These are phyloP conservation scores for Netelia virgata DNA, from an alignment of 2,888 invertebrate species.

Conservation along the genomic window DNA sequence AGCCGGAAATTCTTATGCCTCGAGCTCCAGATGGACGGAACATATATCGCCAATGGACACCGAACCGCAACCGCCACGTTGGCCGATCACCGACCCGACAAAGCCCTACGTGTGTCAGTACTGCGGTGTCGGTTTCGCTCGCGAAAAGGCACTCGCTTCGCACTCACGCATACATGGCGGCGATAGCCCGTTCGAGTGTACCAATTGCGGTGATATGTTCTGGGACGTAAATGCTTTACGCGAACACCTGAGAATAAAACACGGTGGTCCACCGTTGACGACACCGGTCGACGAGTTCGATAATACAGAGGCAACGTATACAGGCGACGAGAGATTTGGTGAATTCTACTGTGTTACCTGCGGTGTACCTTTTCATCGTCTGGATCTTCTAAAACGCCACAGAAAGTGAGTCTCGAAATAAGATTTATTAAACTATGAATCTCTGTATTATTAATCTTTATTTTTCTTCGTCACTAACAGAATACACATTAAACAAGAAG, in stretches of 20 bases:
- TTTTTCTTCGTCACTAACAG: conserved; percentile 71
- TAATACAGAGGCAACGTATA: conserved; percentile 86
- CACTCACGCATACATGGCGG: conserved; percentile 92
- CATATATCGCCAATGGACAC: conserved; percentile 71
- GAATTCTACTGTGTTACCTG: conserved; percentile 90
- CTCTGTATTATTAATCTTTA: background rate
- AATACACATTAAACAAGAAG: conserved; percentile 83
- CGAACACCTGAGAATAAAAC: conserved; percentile 88
- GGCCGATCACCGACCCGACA: conserved; percentile 89
- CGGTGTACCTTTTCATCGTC: conserved; percentile 92
- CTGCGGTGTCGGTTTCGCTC: conserved; percentile 91
- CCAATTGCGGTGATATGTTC: conserved; percentile 93
- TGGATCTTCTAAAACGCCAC: conserved; percentile 91
- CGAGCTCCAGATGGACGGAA: conserved; percentile 85
- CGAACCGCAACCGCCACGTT: conserved; percentile 80
- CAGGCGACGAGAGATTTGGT: conserved; percentile 87
- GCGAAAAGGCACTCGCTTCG: conserved; percentile 93
- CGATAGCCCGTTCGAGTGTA: conserved; percentile 93
- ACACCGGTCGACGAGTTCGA: conserved; percentile 84
- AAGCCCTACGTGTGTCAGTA: conserved; percentile 93
- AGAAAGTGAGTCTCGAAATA: conserved; percentile 84
- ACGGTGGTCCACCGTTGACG: conserved; percentile 83
- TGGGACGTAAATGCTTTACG: conserved; percentile 88
- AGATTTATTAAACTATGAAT: background rate
- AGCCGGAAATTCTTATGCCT: conserved; percentile 81